phyloP scores from a whole-genome alignment of 2,797 vertebrate species.

The Danio albolineatus region DNA sequence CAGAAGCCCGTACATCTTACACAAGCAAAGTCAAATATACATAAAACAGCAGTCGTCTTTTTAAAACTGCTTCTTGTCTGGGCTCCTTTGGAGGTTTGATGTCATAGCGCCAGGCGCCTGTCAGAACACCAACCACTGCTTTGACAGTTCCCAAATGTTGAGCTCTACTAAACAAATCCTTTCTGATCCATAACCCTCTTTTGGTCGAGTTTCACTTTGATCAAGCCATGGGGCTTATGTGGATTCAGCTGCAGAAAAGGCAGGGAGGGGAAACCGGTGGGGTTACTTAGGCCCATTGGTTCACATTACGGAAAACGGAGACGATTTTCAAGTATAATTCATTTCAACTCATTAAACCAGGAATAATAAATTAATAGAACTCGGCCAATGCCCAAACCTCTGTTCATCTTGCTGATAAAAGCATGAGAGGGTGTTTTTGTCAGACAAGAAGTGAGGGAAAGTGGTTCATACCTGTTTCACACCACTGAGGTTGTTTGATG shows the following conservation, averaged over 20 bases:
- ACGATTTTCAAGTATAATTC: conserved; percentile 37
- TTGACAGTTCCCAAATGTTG: conserved; percentile 31
- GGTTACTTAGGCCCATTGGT: conserved; percentile 28
- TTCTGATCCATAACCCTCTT: conserved; percentile 39
- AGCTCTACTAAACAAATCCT: conserved; percentile 37
- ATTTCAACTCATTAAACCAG: conserved; percentile 51
- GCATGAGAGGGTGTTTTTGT: conserved; percentile 2
- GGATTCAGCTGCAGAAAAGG: conserved; percentile 22
- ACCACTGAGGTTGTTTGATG: conserved; percentile 53
- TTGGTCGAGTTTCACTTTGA: conserved; percentile 38
- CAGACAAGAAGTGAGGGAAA: conserved; percentile 18
- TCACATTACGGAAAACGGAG: conserved; percentile 41
- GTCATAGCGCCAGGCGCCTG: conserved; percentile 33
- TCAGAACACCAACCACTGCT: conserved; percentile 14
- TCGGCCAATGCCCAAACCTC: conserved; percentile 31
- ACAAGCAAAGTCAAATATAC: neutral
- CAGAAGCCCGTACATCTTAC: neutral
- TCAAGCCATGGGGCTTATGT: conserved; percentile 37
- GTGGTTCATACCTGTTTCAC: conserved; percentile 28
- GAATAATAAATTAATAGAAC: conserved; percentile 54
- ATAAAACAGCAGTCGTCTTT: conserved; percentile 35
- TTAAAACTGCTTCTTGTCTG: conserved; percentile 32
- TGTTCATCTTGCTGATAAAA: conserved; percentile 27
- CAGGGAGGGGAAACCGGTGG: neutral
- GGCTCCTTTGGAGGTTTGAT: conserved; percentile 32